A percentile compares a stretch with the other conserved stretches of the same genome.
phyloP scores from a whole-genome alignment of 2,113 vertebrate species.

The Brevimyrus niger region DNA sequence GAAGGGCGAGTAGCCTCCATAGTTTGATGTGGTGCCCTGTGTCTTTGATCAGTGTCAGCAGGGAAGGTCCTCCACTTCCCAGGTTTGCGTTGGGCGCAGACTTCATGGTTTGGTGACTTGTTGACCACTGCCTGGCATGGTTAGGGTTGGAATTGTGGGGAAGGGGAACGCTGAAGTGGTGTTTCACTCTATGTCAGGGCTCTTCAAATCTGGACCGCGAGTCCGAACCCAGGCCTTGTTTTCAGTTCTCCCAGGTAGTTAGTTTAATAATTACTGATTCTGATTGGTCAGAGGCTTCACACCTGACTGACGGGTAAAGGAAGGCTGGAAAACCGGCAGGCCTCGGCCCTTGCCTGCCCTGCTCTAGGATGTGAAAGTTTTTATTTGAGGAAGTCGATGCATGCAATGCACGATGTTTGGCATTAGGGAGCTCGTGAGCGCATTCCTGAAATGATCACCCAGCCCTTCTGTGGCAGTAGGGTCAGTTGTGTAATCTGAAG shows the following conservation, averaged over 20 bases:
- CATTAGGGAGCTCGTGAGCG: not conserved
- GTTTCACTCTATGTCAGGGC: not conserved
- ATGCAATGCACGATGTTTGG: not conserved
- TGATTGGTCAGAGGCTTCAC: not conserved
- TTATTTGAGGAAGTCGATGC: not conserved
- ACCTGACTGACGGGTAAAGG: not conserved
- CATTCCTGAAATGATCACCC: not conserved
- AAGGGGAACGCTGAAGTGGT: not conserved
- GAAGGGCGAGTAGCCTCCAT: not conserved
- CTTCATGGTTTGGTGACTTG: not conserved
- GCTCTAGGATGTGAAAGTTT: not conserved
- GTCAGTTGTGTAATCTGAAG: constrained; percentile 17
- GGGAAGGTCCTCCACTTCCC: not conserved
- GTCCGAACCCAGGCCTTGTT: not conserved
- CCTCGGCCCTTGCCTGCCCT: too few species aligned
- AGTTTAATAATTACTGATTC: not conserved
- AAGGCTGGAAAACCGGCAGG: not conserved
- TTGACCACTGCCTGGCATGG: not conserved
- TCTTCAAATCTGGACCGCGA: not conserved
- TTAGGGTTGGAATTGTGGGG: not conserved
- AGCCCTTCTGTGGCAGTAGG: not conserved
- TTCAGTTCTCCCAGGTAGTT: not conserved
- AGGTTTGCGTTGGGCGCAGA: not conserved
- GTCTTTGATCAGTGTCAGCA: not conserved
- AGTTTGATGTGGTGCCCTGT: not conserved